A percentile compares a stretch with the other conserved stretches of the same genome.
phyloP scores from a whole-genome alignment of 2,888 invertebrate genomes.

The Cephus nigrinus region DNA sequence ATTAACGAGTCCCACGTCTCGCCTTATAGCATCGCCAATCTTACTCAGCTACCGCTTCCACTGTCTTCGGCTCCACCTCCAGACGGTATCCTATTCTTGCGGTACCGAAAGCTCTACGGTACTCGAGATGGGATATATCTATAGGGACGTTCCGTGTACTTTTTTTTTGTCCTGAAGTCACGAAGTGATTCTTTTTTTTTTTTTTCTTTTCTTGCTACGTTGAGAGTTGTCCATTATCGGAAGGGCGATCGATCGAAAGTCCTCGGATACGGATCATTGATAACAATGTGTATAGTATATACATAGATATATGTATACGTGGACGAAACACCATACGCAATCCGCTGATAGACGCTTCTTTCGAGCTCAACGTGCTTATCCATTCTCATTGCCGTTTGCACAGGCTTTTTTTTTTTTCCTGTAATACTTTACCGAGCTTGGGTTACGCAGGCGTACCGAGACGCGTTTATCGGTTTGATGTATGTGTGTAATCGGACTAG shows the following conservation, averaged over 20 bases:
- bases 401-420: neutral
- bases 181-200: neutral
- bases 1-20: conserved; percentile 5
- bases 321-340: neutral
- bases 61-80: neutral
- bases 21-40: neutral
- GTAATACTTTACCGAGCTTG: neutral
- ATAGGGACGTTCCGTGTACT: neutral
- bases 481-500: conserved; percentile 14
- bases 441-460: conserved; percentile 16
- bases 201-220: neutral
- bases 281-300: no score
- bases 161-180: neutral
- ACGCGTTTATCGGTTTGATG: neutral
- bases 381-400: neutral
- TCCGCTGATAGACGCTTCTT: neutral
- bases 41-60: neutral
- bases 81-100: neutral
- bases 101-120: neutral
- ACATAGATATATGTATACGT: neutral
- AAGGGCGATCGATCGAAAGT: neutral
- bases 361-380: neutral
- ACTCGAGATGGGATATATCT: neutral
- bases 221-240: neutral
- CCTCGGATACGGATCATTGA: neutral